Conservation (phyloP, 1,140 invertebrate species). For the Temnothorax longispinosus region DNA sequence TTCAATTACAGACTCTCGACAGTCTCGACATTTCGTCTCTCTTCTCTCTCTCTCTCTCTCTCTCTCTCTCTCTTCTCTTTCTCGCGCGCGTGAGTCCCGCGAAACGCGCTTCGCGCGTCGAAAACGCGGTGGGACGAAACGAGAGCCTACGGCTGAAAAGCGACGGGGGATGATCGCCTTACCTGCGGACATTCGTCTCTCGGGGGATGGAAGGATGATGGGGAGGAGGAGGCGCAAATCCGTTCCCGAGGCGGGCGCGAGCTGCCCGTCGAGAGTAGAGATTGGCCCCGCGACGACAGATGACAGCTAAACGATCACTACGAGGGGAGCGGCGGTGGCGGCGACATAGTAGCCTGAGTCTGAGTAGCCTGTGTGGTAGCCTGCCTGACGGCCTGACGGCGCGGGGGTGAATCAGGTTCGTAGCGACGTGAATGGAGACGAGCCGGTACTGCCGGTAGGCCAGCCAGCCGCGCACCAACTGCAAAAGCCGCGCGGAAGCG, state of each 20-base stretch:
- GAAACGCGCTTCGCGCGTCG: neutral
- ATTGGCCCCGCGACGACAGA: neutral
- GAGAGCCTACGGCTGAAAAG: neutral
- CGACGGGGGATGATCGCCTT: constrained; percentile 23
- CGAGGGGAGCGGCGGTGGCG: neutral
- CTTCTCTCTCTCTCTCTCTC: neutral
- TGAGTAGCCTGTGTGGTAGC: too few relatives aligned
- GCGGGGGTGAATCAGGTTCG: neutral
- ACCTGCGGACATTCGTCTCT: constrained; percentile 45
- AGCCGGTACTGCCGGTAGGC: constrained; percentile 54
- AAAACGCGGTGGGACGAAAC: neutral
- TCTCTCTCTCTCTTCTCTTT: neutral
- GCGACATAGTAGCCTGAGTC: constrained; percentile 20
- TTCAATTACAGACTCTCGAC: neutral
- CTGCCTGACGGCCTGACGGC: neutral
- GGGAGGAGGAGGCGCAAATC: neutral
- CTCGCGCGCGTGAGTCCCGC: neutral
- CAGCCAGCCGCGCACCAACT: constrained; percentile 71
- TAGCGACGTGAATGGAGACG: constrained; percentile 51
- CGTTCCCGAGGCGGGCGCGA: neutral
- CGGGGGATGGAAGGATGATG: neutral
- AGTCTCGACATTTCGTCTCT: neutral
- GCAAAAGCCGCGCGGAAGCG: constrained; percentile 56
- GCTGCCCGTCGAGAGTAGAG: too few relatives aligned
- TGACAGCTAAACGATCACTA: constrained; percentile 42